These are phyloP conservation scores for Poeciliopsis occidentalis DNA, from an alignment of 2,113 vertebrate genomes.

Conservation along the genomic window DNA sequence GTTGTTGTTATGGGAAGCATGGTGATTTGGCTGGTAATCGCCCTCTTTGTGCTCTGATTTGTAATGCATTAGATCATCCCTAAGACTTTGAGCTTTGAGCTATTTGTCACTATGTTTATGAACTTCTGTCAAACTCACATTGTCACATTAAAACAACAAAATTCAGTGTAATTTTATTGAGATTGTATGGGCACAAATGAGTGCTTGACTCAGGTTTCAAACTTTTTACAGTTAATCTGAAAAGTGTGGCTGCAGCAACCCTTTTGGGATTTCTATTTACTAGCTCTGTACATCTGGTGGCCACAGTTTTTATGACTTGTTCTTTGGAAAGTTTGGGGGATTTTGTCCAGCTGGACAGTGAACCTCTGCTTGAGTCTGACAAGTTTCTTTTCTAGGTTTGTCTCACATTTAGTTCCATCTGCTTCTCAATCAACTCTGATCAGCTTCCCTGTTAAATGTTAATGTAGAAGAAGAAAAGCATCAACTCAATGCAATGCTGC, in stretches of 20 bases:
- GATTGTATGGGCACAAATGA: too few species aligned
- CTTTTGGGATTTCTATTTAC: not conserved
- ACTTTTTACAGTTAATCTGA: too few species aligned
- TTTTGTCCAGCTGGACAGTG: too few species aligned
- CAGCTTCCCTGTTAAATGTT: not conserved
- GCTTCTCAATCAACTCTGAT: not conserved
- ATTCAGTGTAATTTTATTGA: too few species aligned
- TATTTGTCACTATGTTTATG: not conserved
- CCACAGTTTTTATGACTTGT: not conserved
- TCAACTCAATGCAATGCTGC: too few species aligned
- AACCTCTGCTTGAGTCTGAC: not conserved
- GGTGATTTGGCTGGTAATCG: slow-evolving; percentile 23
- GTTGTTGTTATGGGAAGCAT: slow-evolving; percentile 51
- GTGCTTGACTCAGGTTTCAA: too few species aligned
- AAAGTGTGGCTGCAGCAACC: not conserved
- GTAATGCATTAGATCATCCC: slow-evolving; percentile 40
- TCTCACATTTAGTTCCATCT: not conserved
- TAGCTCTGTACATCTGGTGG: not conserved
- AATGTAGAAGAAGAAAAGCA: not conserved
- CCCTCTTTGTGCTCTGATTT: slow-evolving; percentile 30
- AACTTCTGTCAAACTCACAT: too few species aligned
- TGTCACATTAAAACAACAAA: not conserved
- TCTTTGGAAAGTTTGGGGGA: not conserved
- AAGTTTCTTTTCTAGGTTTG: not conserved
- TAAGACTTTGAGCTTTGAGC: slow-evolving; percentile 15